Base-by-base conservation (phyloP, 2,113 vertebrate species). In the Pseudorhombus dupliciocellatus region DNA sequence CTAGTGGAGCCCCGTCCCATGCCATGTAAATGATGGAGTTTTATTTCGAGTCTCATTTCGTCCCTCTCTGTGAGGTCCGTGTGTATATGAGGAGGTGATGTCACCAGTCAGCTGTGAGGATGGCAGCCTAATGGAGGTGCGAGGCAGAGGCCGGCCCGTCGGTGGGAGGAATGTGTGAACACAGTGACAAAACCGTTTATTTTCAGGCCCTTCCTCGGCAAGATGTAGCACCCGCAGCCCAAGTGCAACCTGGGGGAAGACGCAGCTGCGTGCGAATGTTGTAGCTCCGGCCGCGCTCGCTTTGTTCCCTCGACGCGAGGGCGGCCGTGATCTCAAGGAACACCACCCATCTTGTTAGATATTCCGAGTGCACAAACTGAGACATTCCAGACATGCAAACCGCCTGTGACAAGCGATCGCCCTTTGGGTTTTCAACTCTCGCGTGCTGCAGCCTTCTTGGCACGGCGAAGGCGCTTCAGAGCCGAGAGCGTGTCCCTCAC, bases 181-280 rank as follows among this genome's bases (percentile, higher is more conserved):
- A 92, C 79, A 54, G 84, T 91, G 91, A 87, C 79, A 88, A 93
- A 93, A 88, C 82, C 89, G 84, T 91, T 86, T 87, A 88, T 91
- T 91, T 89, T 88, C 86, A 90, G 77, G 75, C 80, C 83, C 81
- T 85, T 93, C 87, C 84, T 67, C 80, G 51, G 64, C 66, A 84
- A 90, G 90, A 87, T 87, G 90, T 91, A 56, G 77, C 88, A 91
- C 84, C 87, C 61, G 44, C 73, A 66, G 84, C 60, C 78, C 77
- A 89, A 91, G 73, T 77, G 73, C 77, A 88, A 86, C 83, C 68
- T 65, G 48, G 21, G 60, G 76, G 84, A 84, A 79, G 74, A 73
- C 55, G 44, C 85, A 88, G 84, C 85, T 87, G 83, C 59, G 31
- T 92, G 87, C 71, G 85, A 92, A 89, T 60, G 16, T 57, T 70